Evolutionary conservation across 2,797 vertebrate species (phyloP).

Genomic region (Naso thynnoides): DNA sequence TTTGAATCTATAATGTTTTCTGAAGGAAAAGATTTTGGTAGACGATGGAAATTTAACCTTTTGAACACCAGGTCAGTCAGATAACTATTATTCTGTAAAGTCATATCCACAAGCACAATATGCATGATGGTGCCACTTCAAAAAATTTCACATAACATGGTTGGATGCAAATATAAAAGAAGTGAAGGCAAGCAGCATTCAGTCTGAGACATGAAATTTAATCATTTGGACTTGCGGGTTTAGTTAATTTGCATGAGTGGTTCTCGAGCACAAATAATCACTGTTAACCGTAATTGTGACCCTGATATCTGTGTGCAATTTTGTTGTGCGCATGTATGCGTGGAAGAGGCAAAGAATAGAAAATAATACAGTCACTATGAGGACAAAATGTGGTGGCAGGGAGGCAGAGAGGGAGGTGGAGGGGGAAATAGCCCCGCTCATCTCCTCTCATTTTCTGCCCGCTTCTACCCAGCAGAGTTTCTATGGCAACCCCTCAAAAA

Average conservation of each 20-base stretch:
- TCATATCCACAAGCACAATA: neutral
- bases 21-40: slow-evolving; percentile 16
- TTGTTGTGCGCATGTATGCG: slow-evolving; percentile 5
- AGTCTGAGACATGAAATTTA: slow-evolving; percentile 18
- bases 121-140: slow-evolving; percentile 38
- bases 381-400: slow-evolving; percentile 76
- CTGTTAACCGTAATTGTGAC: slow-evolving; percentile 42
- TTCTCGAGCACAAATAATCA: slow-evolving; percentile 29
- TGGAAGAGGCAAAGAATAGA: slow-evolving; percentile 53
- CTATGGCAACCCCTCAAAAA: slow-evolving; percentile 89
- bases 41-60: slow-evolving; percentile 7
- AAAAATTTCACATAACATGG: slow-evolving; percentile 29
- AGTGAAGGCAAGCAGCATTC: neutral
- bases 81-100: slow-evolving; percentile 1
- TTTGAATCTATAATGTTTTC: slow-evolving; percentile 32
- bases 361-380: slow-evolving; percentile 73
- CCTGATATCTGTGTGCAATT: slow-evolving; percentile 18
- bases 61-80: slow-evolving; percentile 5
- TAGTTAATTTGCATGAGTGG: slow-evolving; percentile 33
- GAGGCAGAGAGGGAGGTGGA: slow-evolving; percentile 63
- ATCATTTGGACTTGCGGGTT: slow-evolving; percentile 48
- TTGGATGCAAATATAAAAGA: slow-evolving; percentile 16
- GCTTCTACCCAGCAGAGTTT: slow-evolving; percentile 86
- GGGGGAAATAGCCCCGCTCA: slow-evolving; percentile 85
- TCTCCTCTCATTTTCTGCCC: slow-evolving; percentile 84